A percentile compares a stretch with the other conserved stretches of the same genome.
phyloP scores from a whole-genome alignment of 2,113 vertebrate genomes.

The Meleagris gallopavo region DNA sequence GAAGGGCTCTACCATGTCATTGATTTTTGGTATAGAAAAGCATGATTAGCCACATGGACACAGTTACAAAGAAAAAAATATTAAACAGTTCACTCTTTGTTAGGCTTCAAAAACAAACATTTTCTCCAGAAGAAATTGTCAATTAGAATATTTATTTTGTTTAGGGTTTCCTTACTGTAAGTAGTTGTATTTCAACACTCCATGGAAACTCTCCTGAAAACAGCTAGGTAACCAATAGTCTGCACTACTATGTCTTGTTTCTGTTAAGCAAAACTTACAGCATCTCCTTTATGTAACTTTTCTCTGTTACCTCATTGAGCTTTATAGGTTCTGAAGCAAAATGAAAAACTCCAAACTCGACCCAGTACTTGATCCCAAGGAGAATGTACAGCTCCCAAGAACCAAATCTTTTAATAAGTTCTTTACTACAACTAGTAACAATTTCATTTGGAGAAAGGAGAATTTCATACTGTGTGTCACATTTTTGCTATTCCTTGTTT shows the following conservation, averaged over 20 bases:
- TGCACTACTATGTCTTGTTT: background rate
- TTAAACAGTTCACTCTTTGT: background rate
- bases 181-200: background rate
- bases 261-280: background rate
- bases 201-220: background rate
- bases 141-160: background rate
- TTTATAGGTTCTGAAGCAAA: background rate
- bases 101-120: background rate
- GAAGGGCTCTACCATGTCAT: background rate
- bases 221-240: background rate
- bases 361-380: background rate
- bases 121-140: background rate
- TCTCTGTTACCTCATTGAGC: background rate
- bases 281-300: background rate
- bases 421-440: background rate
- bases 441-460: background rate
- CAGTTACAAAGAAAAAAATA: background rate
- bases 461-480: background rate
- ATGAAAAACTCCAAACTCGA: rapidly evolving
- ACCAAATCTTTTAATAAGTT: background rate
- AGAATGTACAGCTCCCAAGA: background rate
- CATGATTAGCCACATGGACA: background rate
- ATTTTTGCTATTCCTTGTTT: background rate
- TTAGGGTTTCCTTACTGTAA: background rate
- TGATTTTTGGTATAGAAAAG: background rate